These are phyloP conservation scores for Eupithecia dodoneata DNA, from an alignment of 2,888 invertebrate genomes.

Conservation along the genomic window DNA sequence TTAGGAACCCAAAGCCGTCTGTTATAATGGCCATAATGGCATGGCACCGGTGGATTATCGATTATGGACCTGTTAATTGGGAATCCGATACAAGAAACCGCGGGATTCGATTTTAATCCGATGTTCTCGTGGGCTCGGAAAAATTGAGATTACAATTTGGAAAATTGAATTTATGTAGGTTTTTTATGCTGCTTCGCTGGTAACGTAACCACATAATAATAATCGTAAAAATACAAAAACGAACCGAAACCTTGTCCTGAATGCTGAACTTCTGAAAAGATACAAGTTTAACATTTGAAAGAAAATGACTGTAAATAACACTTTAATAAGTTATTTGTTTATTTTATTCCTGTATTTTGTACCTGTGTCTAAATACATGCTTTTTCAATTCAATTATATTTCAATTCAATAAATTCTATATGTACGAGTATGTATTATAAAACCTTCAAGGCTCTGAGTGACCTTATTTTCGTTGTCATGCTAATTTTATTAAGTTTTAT, in stretches of 20 bases:
- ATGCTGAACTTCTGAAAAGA: background rate
- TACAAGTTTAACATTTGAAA: background rate
- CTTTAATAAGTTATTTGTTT: background rate
- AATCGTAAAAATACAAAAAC: background rate
- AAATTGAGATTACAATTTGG: constrained; percentile 7
- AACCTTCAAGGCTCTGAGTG: background rate
- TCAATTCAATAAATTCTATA: too few species aligned
- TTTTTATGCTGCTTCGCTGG: background rate
- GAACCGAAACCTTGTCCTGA: background rate
- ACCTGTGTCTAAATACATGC: too few species aligned
- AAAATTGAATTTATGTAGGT: constrained; percentile 5
- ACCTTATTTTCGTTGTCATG: background rate
- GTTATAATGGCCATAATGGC: constrained; percentile 26
- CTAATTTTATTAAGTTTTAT: background rate
- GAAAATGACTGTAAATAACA: too few species aligned
- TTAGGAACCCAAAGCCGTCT: constrained; percentile 28
- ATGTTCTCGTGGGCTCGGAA: constrained; percentile 9
- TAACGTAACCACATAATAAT: background rate
- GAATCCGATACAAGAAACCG: constrained; percentile 34
- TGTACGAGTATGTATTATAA: too few species aligned
- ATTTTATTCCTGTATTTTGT: too few species aligned
- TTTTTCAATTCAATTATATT: too few species aligned
- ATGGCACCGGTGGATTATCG: constrained; percentile 27
- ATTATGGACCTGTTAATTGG: constrained; percentile 40
- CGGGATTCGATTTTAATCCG: constrained; percentile 29